Evolutionary conservation across 2,888 invertebrate genomes (phyloP).

Genomic region (Caenorhabditis becei): DNA sequence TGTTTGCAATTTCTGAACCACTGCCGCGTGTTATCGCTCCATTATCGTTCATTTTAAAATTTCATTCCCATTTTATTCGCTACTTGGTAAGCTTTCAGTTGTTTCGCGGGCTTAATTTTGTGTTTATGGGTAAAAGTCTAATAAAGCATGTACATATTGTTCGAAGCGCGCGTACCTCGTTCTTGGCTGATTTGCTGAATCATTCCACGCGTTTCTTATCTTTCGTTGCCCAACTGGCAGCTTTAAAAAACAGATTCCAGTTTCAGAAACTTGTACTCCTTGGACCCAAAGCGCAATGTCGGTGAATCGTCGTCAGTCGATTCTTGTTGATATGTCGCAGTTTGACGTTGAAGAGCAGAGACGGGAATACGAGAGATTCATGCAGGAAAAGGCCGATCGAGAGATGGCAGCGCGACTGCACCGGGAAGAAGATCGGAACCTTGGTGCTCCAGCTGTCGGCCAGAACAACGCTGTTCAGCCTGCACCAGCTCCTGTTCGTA

Average conservation of each 20-base stretch:
- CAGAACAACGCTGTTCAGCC: too few relatives aligned
- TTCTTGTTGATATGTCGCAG: neutral
- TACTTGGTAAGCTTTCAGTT: slow-evolving; percentile 1
- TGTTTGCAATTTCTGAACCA: neutral
- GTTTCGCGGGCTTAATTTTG: neutral
- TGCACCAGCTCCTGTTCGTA: too few relatives aligned
- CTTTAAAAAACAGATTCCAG: too few relatives aligned
- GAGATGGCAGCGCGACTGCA: neutral
- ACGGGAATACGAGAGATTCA: neutral
- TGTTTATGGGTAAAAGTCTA: neutral
- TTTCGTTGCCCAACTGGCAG: neutral
- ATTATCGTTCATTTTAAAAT: neutral
- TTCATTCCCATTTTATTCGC: neutral
- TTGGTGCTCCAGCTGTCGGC: too few relatives aligned
- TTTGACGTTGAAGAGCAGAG: slow-evolving; percentile 1
- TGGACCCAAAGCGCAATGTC: neutral
- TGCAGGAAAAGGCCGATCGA: slow-evolving; percentile 7
- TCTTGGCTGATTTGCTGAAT: too few relatives aligned
- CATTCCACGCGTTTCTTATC: neutral
- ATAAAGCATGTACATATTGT: neutral
- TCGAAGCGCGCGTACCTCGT: neutral
- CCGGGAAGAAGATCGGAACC: neutral
- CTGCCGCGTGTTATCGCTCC: neutral
- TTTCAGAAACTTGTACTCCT: too few relatives aligned
- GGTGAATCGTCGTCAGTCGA: neutral